Base-by-base conservation (phyloP, 2,113 vertebrate species). In the Oenanthe melanoleuca region DNA sequence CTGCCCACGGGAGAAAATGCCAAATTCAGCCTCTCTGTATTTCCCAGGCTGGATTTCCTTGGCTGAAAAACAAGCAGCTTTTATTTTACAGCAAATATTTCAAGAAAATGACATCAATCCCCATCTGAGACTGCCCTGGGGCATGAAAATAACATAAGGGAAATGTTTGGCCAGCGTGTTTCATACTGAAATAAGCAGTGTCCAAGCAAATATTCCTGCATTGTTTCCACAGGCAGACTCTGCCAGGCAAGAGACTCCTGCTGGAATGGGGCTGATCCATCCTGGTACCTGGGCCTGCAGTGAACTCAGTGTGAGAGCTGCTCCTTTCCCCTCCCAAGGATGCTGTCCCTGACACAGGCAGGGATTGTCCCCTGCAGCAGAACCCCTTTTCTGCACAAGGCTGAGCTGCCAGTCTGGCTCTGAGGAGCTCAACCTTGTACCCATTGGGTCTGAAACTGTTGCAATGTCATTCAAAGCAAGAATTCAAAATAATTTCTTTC, bases 51-150 rank as follows among this genome's bases (percentile, higher is more conserved):
- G 56, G 28, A 80, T 93, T 95, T 94, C 84, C 63, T 67, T 86
- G 77, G 89, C 69, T 92, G 85, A 66, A 93, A 84, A 95, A 88
- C 86, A 92, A 95, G 37, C 89, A 86, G 80, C 86, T 93, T 89
- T 88, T 92, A 93, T 88, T 96, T 92, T 88, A 67, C 71, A 94
- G 92, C 82, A 95, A 89, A 92, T 96, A 94, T 93, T 96, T 96
- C 85, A 78, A 96, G 75, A 71, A 92, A 94, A 86, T 95, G n/a
- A 90, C 89, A 95, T 95, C 89, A 95, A 70, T 85, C 63, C 78
- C 85, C 79, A 88, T 88, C 92, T 86, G 93, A 97, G 88, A 63
- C 85, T 94, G 82, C 92, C 94, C 93, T 83, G 64, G 93, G 90
- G 94, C 92, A 86, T 93, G 80, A 92, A 94, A 93, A 96, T 96